Percentiles rank a stretch among this genome's conserved stretches.
Conservation (phyloP, 2,113 vertebrate species). For the Calypte anna region DNA sequence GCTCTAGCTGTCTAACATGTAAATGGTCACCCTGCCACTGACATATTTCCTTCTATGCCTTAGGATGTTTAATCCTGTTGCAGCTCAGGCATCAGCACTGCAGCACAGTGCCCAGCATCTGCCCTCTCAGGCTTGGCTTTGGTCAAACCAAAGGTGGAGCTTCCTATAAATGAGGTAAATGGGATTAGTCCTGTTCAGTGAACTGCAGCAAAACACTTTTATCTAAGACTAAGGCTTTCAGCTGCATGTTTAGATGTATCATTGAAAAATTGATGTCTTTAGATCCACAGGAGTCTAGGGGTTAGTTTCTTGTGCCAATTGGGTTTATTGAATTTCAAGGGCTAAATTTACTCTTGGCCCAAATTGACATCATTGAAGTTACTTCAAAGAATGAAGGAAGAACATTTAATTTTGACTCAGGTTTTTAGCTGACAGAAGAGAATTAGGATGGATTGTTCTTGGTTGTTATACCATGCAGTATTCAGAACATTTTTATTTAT, state of each 20-base stretch:
- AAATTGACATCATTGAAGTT: background rate
- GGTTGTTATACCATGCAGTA: background rate
- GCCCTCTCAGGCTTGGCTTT: background rate
- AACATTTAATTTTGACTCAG: background rate
- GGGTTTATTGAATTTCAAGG: background rate
- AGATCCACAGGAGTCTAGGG: background rate
- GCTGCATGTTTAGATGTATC: background rate
- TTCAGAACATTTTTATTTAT: background rate
- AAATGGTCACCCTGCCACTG: background rate
- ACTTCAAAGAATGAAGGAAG: constrained; percentile 5
- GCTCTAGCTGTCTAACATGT: background rate
- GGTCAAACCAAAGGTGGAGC: background rate
- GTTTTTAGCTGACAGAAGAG: background rate
- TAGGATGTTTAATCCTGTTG: background rate
- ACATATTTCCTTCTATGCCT: background rate
- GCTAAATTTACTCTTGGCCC: background rate
- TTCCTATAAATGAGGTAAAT: background rate
- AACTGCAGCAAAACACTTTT: background rate
- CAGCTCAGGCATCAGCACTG: background rate
- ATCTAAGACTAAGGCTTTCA: background rate
- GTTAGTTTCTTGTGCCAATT: background rate
- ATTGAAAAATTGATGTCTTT: background rate
- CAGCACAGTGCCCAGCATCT: background rate
- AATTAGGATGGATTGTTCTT: background rate
- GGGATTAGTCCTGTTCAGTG: background rate